phyloP scores from a whole-genome alignment of 2,113 vertebrate species.

The Aleadryas rufinucha region DNA sequence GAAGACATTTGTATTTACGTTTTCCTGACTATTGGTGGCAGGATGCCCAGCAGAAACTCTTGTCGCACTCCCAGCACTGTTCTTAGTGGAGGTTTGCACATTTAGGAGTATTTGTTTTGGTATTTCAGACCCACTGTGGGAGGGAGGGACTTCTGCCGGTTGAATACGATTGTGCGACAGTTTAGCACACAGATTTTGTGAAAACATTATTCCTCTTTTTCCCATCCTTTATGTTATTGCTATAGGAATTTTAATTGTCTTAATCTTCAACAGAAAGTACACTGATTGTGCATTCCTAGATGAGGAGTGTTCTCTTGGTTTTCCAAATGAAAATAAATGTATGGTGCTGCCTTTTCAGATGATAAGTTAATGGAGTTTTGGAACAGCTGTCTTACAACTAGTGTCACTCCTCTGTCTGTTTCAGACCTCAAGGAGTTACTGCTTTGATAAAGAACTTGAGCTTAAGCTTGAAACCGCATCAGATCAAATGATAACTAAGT shows the following conservation, averaged over 20 bases:
- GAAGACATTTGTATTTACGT: conserved; percentile 14
- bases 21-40: conserved; percentile 31
- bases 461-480: not conserved
- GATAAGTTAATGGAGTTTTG: not conserved
- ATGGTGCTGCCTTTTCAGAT: not conserved
- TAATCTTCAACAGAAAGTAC: not conserved
- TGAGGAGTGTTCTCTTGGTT: not conserved
- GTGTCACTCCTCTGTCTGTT: not conserved
- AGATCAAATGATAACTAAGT: not conserved
- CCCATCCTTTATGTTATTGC: not conserved
- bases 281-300: not conserved
- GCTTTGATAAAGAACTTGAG: not conserved
- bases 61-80: not conserved
- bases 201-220: not conserved
- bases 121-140: not conserved
- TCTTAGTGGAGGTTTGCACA: not conserved
- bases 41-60: not conserved
- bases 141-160: not conserved
- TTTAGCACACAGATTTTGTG: not conserved
- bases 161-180: not conserved
- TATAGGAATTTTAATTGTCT: not conserved
- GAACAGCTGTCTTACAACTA: not conserved
- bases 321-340: not conserved
- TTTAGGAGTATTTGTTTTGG: not conserved
- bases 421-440: not conserved